Evolutionary conservation across 2,797 vertebrate species (phyloP), one percentile per base, ranked within the genome.

Genomic region (Sebastolobus alascanus): DNA sequence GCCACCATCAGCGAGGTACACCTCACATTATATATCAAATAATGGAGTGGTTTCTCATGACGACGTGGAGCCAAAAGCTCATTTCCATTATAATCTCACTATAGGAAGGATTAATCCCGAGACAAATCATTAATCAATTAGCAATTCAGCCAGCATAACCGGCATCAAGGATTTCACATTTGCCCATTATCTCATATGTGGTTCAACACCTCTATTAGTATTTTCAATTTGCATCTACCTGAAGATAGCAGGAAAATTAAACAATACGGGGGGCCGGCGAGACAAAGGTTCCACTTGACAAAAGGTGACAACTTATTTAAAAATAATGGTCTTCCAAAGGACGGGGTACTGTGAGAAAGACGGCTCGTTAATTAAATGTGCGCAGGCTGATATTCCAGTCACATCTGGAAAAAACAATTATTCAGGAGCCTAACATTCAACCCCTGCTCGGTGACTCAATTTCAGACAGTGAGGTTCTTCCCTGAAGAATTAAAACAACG

Each of bases 341-440:
- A 61, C 5, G 5, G 25, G 33, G 4, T 4, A 55, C 61, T 22
- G 73, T 18, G 66, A 77, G 67, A 55, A 33, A 66, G 50, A 66
- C 9, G 29, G 56, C 25, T 67, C 35, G 67, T 79, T 86, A 40
- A 90, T 78, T 84, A 77, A 78, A 86, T 35, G 65, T 69, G 74
- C 7, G 4, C 4, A 1, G 54, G 66, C 29, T 60, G 65, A 83
- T 75, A 87, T 79, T 87, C 75, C 61, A 60, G 72, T 81, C 69
- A 80, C 65, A 77, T 77, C 38, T 58, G 58, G 59, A 84, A n/a
- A 88, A 88, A 90, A 82, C 60, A 83, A 88, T 87, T 80, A 85
- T 79, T 56, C 37, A 5, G 38, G 14, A 73, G 73, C 63, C 38
- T 1, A 70, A 83, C 55, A 65, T 56, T 78, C 64, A 16, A 83